Evolutionary conservation across 2,888 invertebrate genomes (phyloP).

Genomic region (Mayetiola destructor): DNA sequence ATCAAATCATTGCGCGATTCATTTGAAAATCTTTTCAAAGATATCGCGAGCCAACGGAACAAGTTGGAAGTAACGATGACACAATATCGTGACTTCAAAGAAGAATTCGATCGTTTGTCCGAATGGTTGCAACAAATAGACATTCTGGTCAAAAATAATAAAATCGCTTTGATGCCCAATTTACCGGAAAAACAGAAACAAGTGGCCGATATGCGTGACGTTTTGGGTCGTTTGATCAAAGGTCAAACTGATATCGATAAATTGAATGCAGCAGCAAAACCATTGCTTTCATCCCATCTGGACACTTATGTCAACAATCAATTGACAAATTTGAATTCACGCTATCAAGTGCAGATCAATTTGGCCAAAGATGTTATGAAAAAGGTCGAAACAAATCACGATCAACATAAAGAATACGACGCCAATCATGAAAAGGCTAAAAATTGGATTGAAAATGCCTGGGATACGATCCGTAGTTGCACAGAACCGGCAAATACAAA

Average conservation of each 20-base stretch:
- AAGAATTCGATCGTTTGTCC: conserved; percentile 78
- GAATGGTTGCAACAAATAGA: conserved; percentile 90
- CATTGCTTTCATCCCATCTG: conserved; percentile 64
- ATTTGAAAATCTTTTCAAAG: conserved; percentile 70
- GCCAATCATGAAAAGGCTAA: conserved; percentile 59
- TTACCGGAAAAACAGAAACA: conserved; percentile 72
- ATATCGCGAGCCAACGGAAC: conserved; percentile 70
- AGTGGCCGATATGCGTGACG: conserved; percentile 64
- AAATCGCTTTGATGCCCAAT: conserved; percentile 64
- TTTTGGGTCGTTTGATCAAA: conserved; percentile 55
- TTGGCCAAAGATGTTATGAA: conserved; percentile 78
- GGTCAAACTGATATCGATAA: conserved; percentile 71
- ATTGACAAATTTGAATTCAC: conserved; percentile 67
- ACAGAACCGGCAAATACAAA: conserved; percentile 68
- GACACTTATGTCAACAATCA: conserved; percentile 81
- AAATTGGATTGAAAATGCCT: conserved; percentile 76
- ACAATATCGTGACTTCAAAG: conserved; percentile 83
- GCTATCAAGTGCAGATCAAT: conserved; percentile 78
- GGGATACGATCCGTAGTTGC: conserved; percentile 64
- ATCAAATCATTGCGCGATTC: conserved; percentile 72
- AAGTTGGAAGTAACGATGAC: conserved; percentile 65
- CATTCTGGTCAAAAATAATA: conserved; percentile 78
- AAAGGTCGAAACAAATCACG: conserved; percentile 76
- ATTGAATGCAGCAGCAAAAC: conserved; percentile 64
- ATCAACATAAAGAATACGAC: conserved; percentile 71